These are phyloP conservation scores for Vespertilio murinus DNA, from an alignment of 2,797 vertebrate species.

Conservation along the genomic window DNA sequence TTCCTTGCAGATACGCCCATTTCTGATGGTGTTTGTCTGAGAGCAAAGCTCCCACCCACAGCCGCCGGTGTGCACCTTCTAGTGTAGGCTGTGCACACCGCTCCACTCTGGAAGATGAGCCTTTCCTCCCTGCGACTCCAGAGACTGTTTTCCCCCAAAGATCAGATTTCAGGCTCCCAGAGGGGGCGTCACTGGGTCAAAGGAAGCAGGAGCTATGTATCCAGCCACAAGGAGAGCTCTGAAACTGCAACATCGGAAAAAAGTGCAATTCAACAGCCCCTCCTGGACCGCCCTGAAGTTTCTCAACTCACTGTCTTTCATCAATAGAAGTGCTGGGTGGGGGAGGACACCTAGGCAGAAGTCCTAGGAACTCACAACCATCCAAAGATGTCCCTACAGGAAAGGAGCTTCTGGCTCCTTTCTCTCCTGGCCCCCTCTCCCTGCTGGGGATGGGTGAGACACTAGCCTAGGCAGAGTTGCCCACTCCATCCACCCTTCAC, in stretches of 20 bases:
- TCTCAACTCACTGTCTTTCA: background rate
- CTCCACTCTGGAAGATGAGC: background rate
- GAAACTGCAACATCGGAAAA: background rate
- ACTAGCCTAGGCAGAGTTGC: background rate
- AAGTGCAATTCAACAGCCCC: background rate
- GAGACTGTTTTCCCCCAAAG: background rate
- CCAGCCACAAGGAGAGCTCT: background rate
- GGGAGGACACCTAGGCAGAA: background rate
- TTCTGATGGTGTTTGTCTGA: background rate
- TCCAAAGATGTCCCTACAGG: background rate
- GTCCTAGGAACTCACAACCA: background rate
- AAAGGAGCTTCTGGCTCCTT: background rate
- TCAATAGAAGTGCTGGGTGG: fast-evolving
- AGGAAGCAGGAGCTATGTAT: background rate
- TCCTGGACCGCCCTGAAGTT: background rate
- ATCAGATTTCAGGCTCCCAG: background rate
- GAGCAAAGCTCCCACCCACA: background rate
- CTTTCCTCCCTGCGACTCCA: background rate
- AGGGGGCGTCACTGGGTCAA: background rate
- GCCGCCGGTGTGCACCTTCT: background rate
- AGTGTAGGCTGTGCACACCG: background rate
- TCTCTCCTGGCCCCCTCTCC: too few species aligned
- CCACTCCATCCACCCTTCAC: fast-evolving
- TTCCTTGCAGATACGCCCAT: background rate
- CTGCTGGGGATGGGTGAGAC: background rate